Evolutionary conservation across 2,888 invertebrate genomes (phyloP).

Genomic region (Trissolcus brochymenae): DNA sequence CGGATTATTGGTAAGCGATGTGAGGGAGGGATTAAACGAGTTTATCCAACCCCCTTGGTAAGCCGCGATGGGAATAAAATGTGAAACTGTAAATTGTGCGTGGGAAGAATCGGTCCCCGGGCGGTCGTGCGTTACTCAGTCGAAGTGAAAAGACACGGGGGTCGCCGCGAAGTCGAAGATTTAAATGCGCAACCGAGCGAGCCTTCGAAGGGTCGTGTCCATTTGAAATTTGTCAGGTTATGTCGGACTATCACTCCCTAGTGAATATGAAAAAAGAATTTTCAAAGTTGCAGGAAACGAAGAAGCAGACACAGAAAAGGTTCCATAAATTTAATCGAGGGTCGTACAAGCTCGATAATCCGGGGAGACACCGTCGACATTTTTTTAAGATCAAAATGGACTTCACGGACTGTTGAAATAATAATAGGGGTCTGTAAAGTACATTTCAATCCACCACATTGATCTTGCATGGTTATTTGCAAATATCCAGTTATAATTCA

Average conservation of each 20-base stretch:
- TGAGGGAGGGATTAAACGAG: constrained; percentile 63
- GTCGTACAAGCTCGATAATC: constrained; percentile 46
- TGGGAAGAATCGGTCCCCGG: constrained; percentile 75
- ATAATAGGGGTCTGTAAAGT: neutral
- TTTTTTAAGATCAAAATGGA: constrained; percentile 14
- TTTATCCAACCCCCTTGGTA: constrained; percentile 66
- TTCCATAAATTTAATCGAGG: constrained; percentile 44
- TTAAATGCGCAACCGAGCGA: constrained; percentile 73
- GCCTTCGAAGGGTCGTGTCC: constrained; percentile 58
- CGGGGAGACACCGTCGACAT: constrained; percentile 13
- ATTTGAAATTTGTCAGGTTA: constrained; percentile 73
- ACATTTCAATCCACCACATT: no score
- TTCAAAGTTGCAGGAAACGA: constrained; percentile 58
- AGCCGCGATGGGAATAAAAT: constrained; percentile 75
- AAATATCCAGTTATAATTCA: no score
- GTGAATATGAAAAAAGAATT: constrained; percentile 74
- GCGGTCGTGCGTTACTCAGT: constrained; percentile 61
- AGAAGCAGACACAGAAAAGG: constrained; percentile 45
- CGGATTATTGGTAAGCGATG: constrained; percentile 62
- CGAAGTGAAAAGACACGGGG: constrained; percentile 57
- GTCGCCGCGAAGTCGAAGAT: constrained; percentile 67
- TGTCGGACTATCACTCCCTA: constrained; percentile 73
- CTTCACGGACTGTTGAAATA: neutral
- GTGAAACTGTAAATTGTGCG: constrained; percentile 77
- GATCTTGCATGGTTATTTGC: no score